Percentiles rank a stretch among this genome's conserved stretches.
Conservation (phyloP, 2,113 vertebrate genomes). For the Callipepla squamata region DNA sequence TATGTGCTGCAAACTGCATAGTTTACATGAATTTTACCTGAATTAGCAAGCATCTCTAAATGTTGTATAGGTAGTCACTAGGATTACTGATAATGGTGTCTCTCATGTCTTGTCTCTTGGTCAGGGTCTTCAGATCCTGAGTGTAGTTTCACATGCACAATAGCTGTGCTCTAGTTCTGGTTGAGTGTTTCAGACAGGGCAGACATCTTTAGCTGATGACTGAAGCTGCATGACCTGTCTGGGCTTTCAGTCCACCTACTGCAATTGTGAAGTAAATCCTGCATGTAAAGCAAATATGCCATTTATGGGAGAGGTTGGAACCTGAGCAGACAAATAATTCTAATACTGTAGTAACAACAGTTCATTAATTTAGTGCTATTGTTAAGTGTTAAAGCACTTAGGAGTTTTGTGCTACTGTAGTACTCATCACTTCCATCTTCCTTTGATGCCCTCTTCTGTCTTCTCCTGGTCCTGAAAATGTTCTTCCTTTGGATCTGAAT, state of each 20-base stretch:
- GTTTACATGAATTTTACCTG: accelerated
- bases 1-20: neutral
- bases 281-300: accelerated
- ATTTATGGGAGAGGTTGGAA: neutral
- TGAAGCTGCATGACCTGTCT: neutral
- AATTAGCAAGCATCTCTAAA: neutral
- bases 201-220: neutral
- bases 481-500: neutral
- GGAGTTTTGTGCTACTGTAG: neutral
- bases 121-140: neutral
- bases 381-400: neutral
- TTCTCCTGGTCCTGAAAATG: neutral
- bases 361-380: neutral
- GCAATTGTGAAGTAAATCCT: neutral
- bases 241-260: neutral
- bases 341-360: accelerated
- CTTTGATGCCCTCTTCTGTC: neutral
- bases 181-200: neutral
- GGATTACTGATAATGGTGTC: neutral
- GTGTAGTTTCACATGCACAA: accelerated
- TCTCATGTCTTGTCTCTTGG: neutral
- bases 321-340: neutral
- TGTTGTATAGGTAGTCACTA: neutral
- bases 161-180: neutral
- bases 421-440: neutral